Base-by-base conservation (phyloP, 1,140 invertebrate genomes). In the Calephelis nemesis region DNA sequence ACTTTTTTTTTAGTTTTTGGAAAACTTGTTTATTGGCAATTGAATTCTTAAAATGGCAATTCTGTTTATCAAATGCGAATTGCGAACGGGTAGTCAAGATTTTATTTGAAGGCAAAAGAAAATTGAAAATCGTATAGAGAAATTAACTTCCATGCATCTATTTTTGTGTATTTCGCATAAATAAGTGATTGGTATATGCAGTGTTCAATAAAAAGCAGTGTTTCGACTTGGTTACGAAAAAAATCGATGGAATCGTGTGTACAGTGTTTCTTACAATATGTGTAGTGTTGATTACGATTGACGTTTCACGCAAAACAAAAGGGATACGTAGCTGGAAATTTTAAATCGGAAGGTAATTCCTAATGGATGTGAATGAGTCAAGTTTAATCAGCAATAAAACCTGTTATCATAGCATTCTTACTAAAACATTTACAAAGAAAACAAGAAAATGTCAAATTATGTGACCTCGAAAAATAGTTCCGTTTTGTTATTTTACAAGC, bases 201-300 rank as follows among this genome's bases (percentile, higher is more conserved):
- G 72, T 69, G 67, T 74, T 71, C 68, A 74, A 74, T 72, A 63
- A 70, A 74, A 71, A 67, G 67, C 70, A 74, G 69, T 76, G 75
- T 81, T 77, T 78, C 69, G 71, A 77, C 70, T 77, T 79, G 72
- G 68, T 68, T 80, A 78, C 76, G 77, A 72, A 82, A 73, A 78
- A 86, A 87, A 82, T 79, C 79, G 75, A 82, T 81, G 83, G 75
- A 75, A 87, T 84, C 77, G 74, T 84, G 82, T 82, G 75, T 77
- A 68, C 70, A 80, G 77, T 81, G 75, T 74, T 74, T 77, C 63
- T 74, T 71, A 84, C 87, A 88, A 84, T 88, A 91, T 89, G 87
- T 88, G 85, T 81, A 79, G 85, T 90, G 86, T 87, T 90, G 81
- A 91, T 88, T 86, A 82, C 86, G 81, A 84, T 84, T 91, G 87